Evolutionary conservation across 2,888 invertebrate species (phyloP), one percentile per base, ranked within the genome.

Genomic region (Dicranocentrus wangi): DNA sequence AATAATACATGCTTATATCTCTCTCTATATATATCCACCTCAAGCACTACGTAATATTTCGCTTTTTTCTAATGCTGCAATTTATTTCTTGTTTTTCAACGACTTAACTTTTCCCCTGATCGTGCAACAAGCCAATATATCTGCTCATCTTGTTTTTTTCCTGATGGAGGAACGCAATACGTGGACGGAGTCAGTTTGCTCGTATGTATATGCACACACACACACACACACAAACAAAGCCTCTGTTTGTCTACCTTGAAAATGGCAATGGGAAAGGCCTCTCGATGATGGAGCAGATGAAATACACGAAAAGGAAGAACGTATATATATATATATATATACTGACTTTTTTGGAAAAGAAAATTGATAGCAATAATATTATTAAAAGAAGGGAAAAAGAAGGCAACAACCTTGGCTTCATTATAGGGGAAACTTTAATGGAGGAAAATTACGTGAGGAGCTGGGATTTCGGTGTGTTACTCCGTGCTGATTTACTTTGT

Each of bases 351-450:
- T 58, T 32, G 5, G 19, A 39, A 71, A 17, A 25, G 19, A 63
- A 47, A 53, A 28, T 28, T 53, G 51, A 51, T 13, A 21, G 63
- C 23, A 53, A 32, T 43, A 53, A 63, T 63, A 43, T 23, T 58
- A 58, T 58, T 43, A 43, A 1, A 17, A 27, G 71, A 61, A 15
- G 1, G 60, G 28, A 27, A 42, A 51, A 32, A 76, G 58, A 27
- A 76, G 75, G 66, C 75, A 76, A 76, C 75, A 76, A 68, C 75
- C 75, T 76, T 68, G 75, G 66, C 68, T 73, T 39, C 65, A 63
- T 65, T 63, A 73, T 61, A 63, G 63, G 17, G 32, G 15, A 23
- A 32, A 25, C 42, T 58, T 63, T 25, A 39, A 55, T 23, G 28
- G 25, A 47, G 27, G 65, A 21, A 73, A 73, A 73, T 73, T 65